Evolutionary conservation across 2,888 invertebrate genomes (phyloP), one percentile per base, ranked within the genome.

Genomic region (Dicyrtomina minuta): DNA sequence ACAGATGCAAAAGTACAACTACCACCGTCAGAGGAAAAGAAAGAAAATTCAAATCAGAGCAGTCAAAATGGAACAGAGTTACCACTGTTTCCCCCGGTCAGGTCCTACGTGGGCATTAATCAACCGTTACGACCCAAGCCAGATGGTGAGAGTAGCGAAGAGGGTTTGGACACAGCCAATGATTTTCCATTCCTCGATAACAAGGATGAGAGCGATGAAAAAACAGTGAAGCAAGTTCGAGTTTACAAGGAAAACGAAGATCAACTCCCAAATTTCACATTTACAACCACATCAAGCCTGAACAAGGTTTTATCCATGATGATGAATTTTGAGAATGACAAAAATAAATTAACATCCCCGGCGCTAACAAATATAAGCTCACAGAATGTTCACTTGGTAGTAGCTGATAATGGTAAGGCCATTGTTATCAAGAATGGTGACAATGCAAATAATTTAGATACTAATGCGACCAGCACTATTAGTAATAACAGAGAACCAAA

Each of bases 21-120:
- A n/a, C 17, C 10, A 15, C 17, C 46, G 22, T 20, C 46, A 17
- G 58, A 66, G 20, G 70, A 72, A 20, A 66, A 22, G 70, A 72
- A 15, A 60, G 70, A 2, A 68, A 72, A 24, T 55, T 70, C 3
- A 59, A 62, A 67, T n/a, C n/a, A n/a, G n/a, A n/a, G n/a, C n/a
- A 56, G 68, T 22, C 49, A 58, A 4, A 24, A 13, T n/a, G 24
- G 26, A 12, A 59, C 49, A 5, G 73, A 72, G 27, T 43, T 62
- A 4, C 75, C 76, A 1, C 62, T 76, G 10, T 76, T 76, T 53
- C 77, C 77, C 68, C 92, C 92, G 0, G 90, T 88, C 0, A 89
- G 90, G 79, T 92, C 91, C 1, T 91, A 92, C 81, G 87, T 90
- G 0, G 91, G 90, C 0, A 85, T 91, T 5, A 88, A 88, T 69